Conservation (phyloP, 2,888 invertebrate genomes). For the Oithona nana region DNA sequence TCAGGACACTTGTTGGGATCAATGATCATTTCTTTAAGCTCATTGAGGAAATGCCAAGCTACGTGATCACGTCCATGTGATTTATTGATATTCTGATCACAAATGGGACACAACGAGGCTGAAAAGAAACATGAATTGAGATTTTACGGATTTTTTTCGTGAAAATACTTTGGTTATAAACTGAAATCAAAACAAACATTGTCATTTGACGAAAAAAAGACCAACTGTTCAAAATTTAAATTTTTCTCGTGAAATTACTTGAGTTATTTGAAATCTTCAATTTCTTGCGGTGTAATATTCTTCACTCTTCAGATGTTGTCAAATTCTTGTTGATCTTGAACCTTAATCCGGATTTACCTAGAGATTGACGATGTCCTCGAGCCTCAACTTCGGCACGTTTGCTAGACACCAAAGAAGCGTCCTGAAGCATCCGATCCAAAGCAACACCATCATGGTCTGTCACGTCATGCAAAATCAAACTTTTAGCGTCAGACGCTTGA, state of each 20-base stretch:
- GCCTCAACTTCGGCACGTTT: not conserved
- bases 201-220: too few relatives aligned
- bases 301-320: too few relatives aligned
- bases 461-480: not conserved
- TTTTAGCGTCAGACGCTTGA: not conserved
- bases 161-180: too few relatives aligned
- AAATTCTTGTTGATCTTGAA: too few relatives aligned
- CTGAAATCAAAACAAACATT: too few relatives aligned
- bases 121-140: too few relatives aligned
- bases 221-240: too few relatives aligned
- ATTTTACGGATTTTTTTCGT: too few relatives aligned
- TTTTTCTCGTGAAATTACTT: too few relatives aligned
- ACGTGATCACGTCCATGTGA: not conserved
- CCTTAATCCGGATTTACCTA: too few relatives aligned
- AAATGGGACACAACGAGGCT: slow-evolving; percentile 1
- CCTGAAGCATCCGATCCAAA: not conserved
- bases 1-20: not conserved
- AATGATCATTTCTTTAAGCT: not conserved
- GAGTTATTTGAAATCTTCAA: too few relatives aligned
- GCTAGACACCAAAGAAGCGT: not conserved
- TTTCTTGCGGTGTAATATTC: too few relatives aligned
- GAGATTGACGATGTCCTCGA: not conserved
- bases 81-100: not conserved
- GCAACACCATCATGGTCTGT: not conserved
- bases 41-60: not conserved